Percentiles rank a stretch among this genome's conserved stretches.
These are phyloP conservation scores for Macaca fascicularis DNA, from an alignment of 2,113 vertebrate genomes.

Conservation along the genomic window DNA sequence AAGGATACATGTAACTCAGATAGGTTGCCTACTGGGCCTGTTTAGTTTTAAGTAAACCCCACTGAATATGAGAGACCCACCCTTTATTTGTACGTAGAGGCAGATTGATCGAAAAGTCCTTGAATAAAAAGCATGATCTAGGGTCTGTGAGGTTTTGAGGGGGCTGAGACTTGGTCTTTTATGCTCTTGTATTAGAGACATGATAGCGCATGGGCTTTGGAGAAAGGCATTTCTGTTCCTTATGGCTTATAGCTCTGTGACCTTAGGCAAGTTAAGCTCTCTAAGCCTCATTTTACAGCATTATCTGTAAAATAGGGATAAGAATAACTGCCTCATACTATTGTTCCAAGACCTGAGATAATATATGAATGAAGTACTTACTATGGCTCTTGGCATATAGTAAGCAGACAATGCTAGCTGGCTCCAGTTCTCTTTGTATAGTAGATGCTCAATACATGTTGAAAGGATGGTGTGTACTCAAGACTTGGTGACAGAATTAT, in stretches of 20 bases:
- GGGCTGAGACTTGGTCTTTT: neutral
- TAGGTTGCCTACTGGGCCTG: neutral
- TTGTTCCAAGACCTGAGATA: neutral
- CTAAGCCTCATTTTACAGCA: neutral
- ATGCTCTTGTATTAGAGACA: neutral
- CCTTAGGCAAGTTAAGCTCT: conserved; percentile 1
- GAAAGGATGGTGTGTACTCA: neutral
- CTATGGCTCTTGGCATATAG: neutral
- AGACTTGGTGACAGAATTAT: neutral
- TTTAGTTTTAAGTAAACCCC: conserved; percentile 15
- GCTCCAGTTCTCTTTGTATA: neutral
- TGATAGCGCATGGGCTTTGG: neutral
- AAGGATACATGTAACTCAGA: neutral
- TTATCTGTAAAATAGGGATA: neutral
- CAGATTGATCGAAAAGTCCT: neutral
- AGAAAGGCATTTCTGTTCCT: conserved; percentile 10
- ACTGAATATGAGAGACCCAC: neutral
- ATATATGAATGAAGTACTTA: neutral
- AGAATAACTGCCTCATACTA: neutral
- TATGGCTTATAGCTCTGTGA: neutral
- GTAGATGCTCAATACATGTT: neutral
- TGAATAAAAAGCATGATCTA: neutral
- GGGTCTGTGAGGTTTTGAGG: neutral
- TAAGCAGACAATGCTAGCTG: neutral
- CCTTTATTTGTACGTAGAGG: neutral